Base-by-base conservation (phyloP, 37 sponge, comb jelly and placozoan genomes). In the Hormiphora californensis region DNA sequence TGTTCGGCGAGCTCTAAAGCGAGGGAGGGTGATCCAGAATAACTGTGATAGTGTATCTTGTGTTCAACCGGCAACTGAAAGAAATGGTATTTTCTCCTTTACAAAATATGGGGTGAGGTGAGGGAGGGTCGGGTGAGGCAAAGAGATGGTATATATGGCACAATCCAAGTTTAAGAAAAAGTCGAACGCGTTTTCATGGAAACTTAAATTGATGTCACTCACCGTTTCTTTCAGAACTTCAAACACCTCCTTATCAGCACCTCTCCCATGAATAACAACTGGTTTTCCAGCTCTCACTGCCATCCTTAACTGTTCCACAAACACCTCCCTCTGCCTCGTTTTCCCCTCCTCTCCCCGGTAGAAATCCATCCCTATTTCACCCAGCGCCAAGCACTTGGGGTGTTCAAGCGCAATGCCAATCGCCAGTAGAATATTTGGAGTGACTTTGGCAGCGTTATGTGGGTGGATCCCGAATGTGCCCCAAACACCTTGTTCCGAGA, bases 381-480 rank as follows among this genome's bases (percentile, higher is more conserved):
- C 68, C 68, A 35, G 34, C 5, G 68, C 68, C 12, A 65, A 15
- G 7, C 38, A 25, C 34, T 65, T 65, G 12, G 12, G 4, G 38
- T 65, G 68, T 4, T 35, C 31, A 25, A 36, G 31, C 7, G 68
- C 68, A 36, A 12, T 36, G 2, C 7, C 34, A 36, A 65, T 5
- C 36, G 12, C 38, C 8, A 36, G 4, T 25, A 65, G 38, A 65
- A 65, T 4, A 5, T 65, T 32, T 31, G 31, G 7, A 65, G 5
- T 31, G 39, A 25, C 31, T 39, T 7, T 9, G 1, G 34, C 32
- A 35, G 68, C 68, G 34, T 65, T 65, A 34, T 65, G 68, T 4
- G 68, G 68, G 39, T 65, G 68, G 38, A 65, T 17, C 38, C 68
- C 68, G 19, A 65, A 65, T 7, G 68, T 65, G 17, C 68, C 68